Conservation (phyloP, 64 coral and sea anemone genomes). For the Hydrozoanthus tunicans region DNA sequence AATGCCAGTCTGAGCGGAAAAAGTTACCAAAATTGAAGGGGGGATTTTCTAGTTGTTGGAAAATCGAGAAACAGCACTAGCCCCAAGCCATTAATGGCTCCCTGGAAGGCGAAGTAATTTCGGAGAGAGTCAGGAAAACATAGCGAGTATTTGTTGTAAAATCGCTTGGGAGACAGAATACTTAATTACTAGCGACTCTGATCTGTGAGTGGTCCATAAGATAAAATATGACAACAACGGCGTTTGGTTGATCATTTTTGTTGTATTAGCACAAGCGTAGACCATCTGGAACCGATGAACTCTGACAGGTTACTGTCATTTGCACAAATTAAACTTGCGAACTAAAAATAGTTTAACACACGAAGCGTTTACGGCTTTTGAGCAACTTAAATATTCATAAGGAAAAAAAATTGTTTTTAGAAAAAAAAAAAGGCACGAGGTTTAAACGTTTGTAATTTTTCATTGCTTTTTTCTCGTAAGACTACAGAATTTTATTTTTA, state of each 20-base stretch:
- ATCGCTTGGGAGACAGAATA: slow-evolving; percentile 62
- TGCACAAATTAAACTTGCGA: slow-evolving; percentile 53
- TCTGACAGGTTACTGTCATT: slow-evolving; percentile 48
- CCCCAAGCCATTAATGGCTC: slow-evolving; percentile 16
- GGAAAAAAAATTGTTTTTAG: background rate
- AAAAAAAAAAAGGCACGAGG: background rate
- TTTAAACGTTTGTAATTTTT: too few relatives aligned
- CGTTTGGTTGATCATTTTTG: slow-evolving; percentile 59
- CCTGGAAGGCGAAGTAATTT: slow-evolving; percentile 36
- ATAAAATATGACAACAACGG: slow-evolving; percentile 54
- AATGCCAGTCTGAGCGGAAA: slow-evolving; percentile 32
- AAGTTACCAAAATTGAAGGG: slow-evolving; percentile 34
- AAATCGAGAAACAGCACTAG: slow-evolving; percentile 6
- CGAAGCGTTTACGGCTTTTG: slow-evolving; percentile 22
- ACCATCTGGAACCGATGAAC: slow-evolving; percentile 54
- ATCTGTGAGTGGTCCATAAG: slow-evolving; percentile 40
- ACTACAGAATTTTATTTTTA: too few relatives aligned
- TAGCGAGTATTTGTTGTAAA: slow-evolving; percentile 60
- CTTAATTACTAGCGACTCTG: slow-evolving; percentile 45
- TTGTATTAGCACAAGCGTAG: slow-evolving; percentile 36
- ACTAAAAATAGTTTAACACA: slow-evolving; percentile 52
- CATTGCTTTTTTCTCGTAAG: too few relatives aligned
- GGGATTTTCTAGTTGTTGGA: slow-evolving; percentile 47
- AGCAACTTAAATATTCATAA: slow-evolving; percentile 25
- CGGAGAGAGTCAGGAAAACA: slow-evolving; percentile 25